Percentiles rank a stretch among this genome's conserved stretches.
These are phyloP conservation scores for Aplochiton taeniatus DNA, from an alignment of 2,797 vertebrate genomes.

Conservation along the genomic window DNA sequence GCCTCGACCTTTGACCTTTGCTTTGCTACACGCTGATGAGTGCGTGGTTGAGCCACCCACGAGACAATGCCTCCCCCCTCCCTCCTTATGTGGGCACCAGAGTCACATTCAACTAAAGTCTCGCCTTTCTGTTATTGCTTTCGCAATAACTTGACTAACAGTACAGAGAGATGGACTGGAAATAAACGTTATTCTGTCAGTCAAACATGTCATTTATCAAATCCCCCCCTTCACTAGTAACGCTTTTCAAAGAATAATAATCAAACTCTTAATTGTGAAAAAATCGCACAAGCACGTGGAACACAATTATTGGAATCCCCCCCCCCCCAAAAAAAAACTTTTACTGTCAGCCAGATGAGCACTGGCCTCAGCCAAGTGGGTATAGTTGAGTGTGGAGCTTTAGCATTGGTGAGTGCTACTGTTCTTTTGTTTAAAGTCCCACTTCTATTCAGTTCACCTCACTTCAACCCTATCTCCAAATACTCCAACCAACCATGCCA, in stretches of 20 bases:
- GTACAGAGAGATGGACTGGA: background rate
- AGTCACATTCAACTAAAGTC: background rate
- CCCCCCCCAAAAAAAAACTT: too few relatives aligned
- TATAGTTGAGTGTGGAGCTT: background rate
- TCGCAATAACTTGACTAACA: too few relatives aligned
- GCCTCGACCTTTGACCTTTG: conserved; percentile 52
- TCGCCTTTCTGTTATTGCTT: background rate
- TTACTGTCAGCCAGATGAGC: conserved; percentile 23
- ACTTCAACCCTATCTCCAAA: background rate
- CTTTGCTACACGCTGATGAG: conserved; percentile 45
- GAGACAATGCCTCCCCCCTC: conserved; percentile 7
- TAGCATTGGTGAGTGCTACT: conserved; percentile 1
- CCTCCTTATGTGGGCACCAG: conserved; percentile 3
- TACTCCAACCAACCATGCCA: too few relatives aligned
- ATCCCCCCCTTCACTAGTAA: background rate
- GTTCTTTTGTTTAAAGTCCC: too few relatives aligned
- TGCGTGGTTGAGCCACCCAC: conserved; percentile 46
- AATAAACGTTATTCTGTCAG: background rate
- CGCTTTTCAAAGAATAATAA: too few relatives aligned
- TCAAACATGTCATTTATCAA: too few relatives aligned
- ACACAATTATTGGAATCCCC: too few relatives aligned
- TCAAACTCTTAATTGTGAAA: too few relatives aligned
- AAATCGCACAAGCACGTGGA: too few relatives aligned
- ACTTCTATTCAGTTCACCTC: conserved; percentile 6
- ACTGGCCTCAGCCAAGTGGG: background rate